These are phyloP conservation scores for Pygocentrus nattereri DNA, from an alignment of 2,797 vertebrate species.

Conservation along the genomic window DNA sequence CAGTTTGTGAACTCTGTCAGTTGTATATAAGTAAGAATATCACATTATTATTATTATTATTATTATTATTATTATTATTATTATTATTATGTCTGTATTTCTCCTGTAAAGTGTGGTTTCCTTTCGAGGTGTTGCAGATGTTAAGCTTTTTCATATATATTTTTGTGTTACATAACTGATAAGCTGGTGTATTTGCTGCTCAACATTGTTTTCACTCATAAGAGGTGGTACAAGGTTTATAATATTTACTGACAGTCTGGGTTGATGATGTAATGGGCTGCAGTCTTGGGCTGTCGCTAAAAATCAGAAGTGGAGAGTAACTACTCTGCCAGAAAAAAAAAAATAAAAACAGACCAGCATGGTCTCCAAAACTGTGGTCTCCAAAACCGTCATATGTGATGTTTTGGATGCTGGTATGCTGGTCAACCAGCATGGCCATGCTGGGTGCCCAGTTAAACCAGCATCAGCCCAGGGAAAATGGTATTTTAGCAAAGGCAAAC, in stretches of 20 bases:
- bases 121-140: not conserved
- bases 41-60: slow-evolving; percentile 67
- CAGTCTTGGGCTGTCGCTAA: not conserved
- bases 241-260: slow-evolving; percentile 9
- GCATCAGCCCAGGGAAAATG: slow-evolving; percentile 83
- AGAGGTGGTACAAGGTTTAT: not conserved
- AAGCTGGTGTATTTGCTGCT: slow-evolving; percentile 20
- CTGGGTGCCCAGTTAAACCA: no score
- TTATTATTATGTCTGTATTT: slow-evolving; percentile 24
- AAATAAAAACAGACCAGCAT: no score
- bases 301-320: not conserved
- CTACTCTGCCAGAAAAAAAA: no score
- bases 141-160: slow-evolving; percentile 3
- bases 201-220: slow-evolving; percentile 10
- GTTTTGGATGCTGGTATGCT: no score
- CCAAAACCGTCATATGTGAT: no score
- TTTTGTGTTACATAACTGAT: slow-evolving; percentile 4
- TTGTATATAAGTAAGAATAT: slow-evolving; percentile 75
- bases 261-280: not conserved
- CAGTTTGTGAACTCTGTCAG: slow-evolving; percentile 77
- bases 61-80: slow-evolving; percentile 66
- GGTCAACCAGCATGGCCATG: no score
- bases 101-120: not conserved
- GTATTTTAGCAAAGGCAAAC: slow-evolving; percentile 99
- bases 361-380: no score